Percentiles rank a stretch among this genome's conserved stretches.
These are phyloP conservation scores for Drosophila neonasuta DNA, from an alignment of 2,888 invertebrate species.

Conservation along the genomic window DNA sequence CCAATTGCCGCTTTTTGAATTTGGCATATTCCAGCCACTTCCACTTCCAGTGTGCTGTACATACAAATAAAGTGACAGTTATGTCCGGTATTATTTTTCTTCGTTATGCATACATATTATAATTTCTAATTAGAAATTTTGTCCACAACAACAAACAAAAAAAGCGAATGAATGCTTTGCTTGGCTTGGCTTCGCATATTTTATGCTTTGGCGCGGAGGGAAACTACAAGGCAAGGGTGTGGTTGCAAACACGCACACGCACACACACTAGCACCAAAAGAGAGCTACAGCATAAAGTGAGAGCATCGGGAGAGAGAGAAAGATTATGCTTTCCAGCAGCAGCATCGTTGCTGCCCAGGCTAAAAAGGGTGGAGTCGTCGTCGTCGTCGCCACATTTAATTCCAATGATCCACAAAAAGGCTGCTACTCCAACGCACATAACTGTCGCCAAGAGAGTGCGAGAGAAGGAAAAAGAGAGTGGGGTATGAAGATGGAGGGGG, in stretches of 20 bases:
- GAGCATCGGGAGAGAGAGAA: conserved; percentile 36
- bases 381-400: conserved; percentile 61
- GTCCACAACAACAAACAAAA: conserved; percentile 62
- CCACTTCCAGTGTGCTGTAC: conserved; percentile 56
- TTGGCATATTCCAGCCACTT: conserved; percentile 66
- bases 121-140: conserved; percentile 72
- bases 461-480: background rate
- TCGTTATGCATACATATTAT: conserved; percentile 47
- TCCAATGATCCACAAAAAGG: conserved; percentile 76
- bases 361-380: conserved; percentile 72
- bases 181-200: conserved; percentile 59
- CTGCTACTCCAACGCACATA: conserved; percentile 61
- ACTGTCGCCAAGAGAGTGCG: conserved; percentile 38
- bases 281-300: conserved; percentile 28
- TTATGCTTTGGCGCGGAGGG: conserved; percentile 65
- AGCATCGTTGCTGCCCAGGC: conserved; percentile 49
- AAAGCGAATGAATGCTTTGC: conserved; percentile 5
- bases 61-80: conserved; percentile 65
- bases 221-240: conserved; percentile 59
- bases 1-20: conserved; percentile 73
- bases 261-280: conserved; percentile 14
- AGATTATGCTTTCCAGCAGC: conserved; percentile 68
- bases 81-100: conserved; percentile 58
- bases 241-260: conserved; percentile 54
- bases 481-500: conserved; percentile 17